Conservation (phyloP, 2,797 vertebrate species). For the Morelia viridis region DNA sequence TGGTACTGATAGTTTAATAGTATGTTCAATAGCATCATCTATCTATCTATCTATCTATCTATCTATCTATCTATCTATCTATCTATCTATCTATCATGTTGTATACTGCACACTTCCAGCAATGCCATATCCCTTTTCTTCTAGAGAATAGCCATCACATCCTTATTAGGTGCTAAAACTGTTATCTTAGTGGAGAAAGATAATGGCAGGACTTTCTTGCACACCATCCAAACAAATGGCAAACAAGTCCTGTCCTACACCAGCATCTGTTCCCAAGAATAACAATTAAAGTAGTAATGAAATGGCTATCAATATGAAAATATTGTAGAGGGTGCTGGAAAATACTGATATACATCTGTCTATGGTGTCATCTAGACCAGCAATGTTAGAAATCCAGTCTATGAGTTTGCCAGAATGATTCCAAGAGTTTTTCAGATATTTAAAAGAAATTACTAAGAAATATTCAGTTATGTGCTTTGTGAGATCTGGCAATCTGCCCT, state of each 20-base stretch:
- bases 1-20: background rate
- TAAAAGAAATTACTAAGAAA: background rate
- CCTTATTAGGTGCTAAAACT: background rate
- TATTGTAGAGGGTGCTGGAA: background rate
- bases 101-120: background rate
- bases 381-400: background rate
- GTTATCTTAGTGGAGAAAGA: background rate
- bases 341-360: background rate
- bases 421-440: background rate
- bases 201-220: background rate
- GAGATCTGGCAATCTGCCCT: conserved; percentile 6
- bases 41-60: no score
- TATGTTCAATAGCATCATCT: background rate
- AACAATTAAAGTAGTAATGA: background rate
- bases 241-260: background rate
- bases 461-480: background rate
- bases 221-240: background rate
- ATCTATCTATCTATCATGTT: background rate
- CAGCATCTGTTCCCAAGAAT: background rate
- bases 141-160: background rate
- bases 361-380: background rate
- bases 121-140: background rate
- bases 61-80: background rate
- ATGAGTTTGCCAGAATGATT: background rate
- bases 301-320: background rate